These are phyloP conservation scores for Leptinotarsa tumamoca DNA, from an alignment of 2,888 invertebrate genomes.

Conservation along the genomic window DNA sequence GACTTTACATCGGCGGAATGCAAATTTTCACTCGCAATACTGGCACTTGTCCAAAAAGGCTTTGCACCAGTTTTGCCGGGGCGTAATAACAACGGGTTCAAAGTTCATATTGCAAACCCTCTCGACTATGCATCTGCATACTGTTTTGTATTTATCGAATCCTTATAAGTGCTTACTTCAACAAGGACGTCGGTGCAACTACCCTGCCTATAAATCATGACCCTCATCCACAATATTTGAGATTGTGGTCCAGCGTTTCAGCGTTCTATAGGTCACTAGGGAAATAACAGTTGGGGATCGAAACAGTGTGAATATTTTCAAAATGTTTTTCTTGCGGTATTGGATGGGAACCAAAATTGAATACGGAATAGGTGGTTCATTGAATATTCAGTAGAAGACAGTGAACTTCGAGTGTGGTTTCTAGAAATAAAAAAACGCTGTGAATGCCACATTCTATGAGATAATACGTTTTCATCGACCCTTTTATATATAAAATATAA, in stretches of 20 bases:
- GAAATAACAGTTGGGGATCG: constrained; percentile 5
- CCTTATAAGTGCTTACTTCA: neutral
- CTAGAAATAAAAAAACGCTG: neutral
- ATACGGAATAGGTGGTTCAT: neutral
- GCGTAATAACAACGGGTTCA: neutral
- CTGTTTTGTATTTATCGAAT: constrained; percentile 5
- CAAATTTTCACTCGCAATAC: constrained; percentile 34
- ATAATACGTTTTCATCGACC: too few species aligned
- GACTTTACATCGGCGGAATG: constrained; percentile 22
- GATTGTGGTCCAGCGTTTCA: neutral
- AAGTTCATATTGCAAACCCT: constrained; percentile 15
- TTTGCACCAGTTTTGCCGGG: constrained; percentile 6
- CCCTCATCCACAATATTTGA: constrained; percentile 8
- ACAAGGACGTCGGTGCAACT: neutral
- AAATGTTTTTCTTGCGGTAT: neutral
- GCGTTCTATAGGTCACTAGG: constrained; percentile 3
- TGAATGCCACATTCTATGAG: too few species aligned
- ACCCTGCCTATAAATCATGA: neutral
- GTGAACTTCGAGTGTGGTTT: neutral
- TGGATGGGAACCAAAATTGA: neutral
- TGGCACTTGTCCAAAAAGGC: constrained; percentile 36
- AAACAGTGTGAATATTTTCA: neutral
- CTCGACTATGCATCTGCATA: constrained; percentile 5
- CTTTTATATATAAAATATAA: too few species aligned
- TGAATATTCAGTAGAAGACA: neutral